Base-by-base conservation (phyloP, 1,140 invertebrate species). In the Acromyrmex heyeri region DNA sequence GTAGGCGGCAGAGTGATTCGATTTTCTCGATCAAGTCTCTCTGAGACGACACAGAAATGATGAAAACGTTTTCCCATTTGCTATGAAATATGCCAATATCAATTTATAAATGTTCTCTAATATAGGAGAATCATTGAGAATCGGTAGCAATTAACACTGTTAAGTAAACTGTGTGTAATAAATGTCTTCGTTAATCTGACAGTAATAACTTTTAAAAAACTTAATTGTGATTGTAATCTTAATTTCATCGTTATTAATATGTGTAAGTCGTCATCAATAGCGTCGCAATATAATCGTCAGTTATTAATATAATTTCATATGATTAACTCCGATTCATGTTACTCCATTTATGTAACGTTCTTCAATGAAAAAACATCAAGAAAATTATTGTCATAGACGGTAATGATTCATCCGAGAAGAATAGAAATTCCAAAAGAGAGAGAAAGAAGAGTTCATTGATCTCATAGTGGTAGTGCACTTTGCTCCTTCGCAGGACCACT, bases 181-280 rank as follows among this genome's bases (percentile, higher is more conserved):
- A 81, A n/a, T 57, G 21, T 70, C 34, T 55, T 57, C n/a, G 0
- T 70, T 57, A 59, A 81, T 81, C 21, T 21, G 10, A 44, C 50
- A 79, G n/a, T 69, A 44, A 69, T 53, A 69, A 55, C 16, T 59
- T 57, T 3, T 30, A 44, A 30, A n/a, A 34, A 34, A 64, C 27
- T 34, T 16, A 61, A 21, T 62, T 16, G n/a, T 61, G 61, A 24
- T 2, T 53, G 16, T 30, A 55, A 73, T 57, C 21, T 24, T 38
- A 53, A 75, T 64, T 21, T 16, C 10, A 30, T 64, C 3, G 18
- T 27, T 0, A 57, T 57, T 44, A 70, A 18, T 48, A 55, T 3
- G 38, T 69, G 21, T 70, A 61, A 61, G 16, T 53, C 21, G 12
- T 81, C 1, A 6, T 34, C 7, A 18, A 64, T 8, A 64, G 5